phyloP scores from a whole-genome alignment of 2,113 vertebrate species.

The Corythornis madagascariensis region DNA sequence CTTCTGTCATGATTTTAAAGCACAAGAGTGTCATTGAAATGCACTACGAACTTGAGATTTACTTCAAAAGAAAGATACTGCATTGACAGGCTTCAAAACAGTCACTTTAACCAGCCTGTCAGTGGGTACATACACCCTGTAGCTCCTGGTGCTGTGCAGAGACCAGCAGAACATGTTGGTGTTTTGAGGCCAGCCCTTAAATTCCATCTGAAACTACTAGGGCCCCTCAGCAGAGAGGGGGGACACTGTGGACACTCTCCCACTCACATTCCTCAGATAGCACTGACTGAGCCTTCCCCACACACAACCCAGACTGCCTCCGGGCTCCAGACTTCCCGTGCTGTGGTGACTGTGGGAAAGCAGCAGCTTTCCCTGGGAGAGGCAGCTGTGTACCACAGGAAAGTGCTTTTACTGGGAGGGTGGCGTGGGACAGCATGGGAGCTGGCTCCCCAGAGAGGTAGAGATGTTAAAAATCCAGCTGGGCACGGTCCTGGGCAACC shows the following conservation, averaged over 20 bases:
- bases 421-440: no score
- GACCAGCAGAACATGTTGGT: not conserved
- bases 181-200: not conserved
- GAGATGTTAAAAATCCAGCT: not conserved
- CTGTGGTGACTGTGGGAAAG: rapidly evolving
- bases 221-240: rapidly evolving
- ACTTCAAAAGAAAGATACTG: not conserved
- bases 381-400: not conserved
- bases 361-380: not conserved
- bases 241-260: not conserved
- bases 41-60: not conserved
- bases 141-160: no score
- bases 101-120: not conserved
- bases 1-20: not conserved
- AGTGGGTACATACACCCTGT: no score
- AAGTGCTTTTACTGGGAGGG: not conserved
- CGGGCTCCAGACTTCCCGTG: not conserved
- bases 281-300: not conserved
- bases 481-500: not conserved
- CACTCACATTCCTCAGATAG: not conserved
- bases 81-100: not conserved
- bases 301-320: not conserved
- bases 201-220: not conserved
- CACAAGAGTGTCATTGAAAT: not conserved
- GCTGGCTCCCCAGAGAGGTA: not conserved